phyloP scores from a whole-genome alignment of 2,888 invertebrate genomes.

The Parnassius smintheus region DNA sequence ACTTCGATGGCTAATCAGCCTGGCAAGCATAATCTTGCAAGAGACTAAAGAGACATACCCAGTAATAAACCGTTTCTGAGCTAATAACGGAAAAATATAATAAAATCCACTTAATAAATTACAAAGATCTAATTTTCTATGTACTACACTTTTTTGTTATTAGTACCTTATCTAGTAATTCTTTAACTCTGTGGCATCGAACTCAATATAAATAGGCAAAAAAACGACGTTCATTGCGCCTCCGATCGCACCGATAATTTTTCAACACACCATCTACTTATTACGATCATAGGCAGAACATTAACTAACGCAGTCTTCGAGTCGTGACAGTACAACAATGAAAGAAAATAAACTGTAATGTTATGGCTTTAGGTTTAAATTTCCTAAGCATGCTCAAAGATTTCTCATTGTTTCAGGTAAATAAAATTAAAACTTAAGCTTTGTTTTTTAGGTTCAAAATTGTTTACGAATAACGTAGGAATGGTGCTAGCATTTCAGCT shows the following conservation, averaged over 20 bases:
- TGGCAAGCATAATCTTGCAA: too few species aligned
- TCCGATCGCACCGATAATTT: constrained; percentile 79
- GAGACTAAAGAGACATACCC: too few species aligned
- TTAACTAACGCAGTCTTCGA: constrained; percentile 70
- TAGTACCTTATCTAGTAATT: constrained; percentile 42
- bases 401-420: constrained; percentile 30
- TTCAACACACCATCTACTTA: constrained; percentile 81
- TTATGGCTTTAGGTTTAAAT: constrained; percentile 29
- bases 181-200: constrained; percentile 48
- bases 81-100: too few species aligned
- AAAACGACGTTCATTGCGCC: constrained; percentile 77
- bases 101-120: too few species aligned
- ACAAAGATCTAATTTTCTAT: too few species aligned
- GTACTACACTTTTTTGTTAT: neutral
- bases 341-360: constrained; percentile 38
- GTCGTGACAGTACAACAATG: constrained; percentile 35
- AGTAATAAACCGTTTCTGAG: too few species aligned
- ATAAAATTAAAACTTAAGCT: constrained; percentile 32
- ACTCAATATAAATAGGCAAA: constrained; percentile 76
- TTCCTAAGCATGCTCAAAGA: constrained; percentile 28
- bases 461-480: constrained; percentile 26
- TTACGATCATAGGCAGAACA: constrained; percentile 78
- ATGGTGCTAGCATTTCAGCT: constrained; percentile 56
- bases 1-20: too few species aligned
- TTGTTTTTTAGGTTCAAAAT: constrained; percentile 38